phyloP scores from a whole-genome alignment of 2,113 vertebrate species.

The Hymenochirus boettgeri region DNA sequence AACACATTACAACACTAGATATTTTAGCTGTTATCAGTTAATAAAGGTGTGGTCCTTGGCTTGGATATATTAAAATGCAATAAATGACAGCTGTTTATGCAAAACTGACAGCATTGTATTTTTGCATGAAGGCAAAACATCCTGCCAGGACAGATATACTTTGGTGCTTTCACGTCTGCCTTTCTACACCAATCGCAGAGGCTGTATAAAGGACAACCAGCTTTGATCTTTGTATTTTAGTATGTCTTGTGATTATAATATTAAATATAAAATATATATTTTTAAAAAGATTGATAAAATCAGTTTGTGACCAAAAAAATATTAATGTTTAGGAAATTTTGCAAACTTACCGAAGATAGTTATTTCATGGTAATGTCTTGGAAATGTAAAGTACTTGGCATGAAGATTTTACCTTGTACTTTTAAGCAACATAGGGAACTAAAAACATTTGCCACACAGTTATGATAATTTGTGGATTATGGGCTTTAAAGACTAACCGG shows the following conservation, averaged over 20 bases:
- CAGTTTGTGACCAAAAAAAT: slow-evolving; percentile 28
- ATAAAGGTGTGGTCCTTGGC: neutral
- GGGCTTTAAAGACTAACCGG: too few species aligned
- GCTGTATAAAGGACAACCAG: neutral
- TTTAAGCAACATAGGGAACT: neutral
- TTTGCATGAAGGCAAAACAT: neutral
- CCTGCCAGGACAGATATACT: neutral
- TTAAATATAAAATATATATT: slow-evolving; percentile 1
- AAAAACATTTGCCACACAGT: too few species aligned
- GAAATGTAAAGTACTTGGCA: neutral
- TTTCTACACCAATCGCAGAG: neutral
- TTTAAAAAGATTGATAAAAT: neutral
- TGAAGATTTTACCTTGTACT: neutral
- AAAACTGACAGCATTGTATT: neutral
- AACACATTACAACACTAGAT: neutral
- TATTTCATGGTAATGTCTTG: neutral
- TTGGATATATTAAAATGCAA: neutral
- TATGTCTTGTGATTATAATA: neutral
- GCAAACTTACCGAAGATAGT: neutral
- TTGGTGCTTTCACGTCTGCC: slow-evolving; percentile 4
- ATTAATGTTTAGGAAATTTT: neutral
- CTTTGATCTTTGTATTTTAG: slow-evolving; percentile 15
- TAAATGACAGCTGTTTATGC: neutral
- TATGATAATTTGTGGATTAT: too few species aligned
- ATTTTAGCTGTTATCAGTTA: neutral